Evolutionary conservation across 2,113 vertebrate genomes (phyloP).

Genomic region (Cyphomyrus discorhynchus): DNA sequence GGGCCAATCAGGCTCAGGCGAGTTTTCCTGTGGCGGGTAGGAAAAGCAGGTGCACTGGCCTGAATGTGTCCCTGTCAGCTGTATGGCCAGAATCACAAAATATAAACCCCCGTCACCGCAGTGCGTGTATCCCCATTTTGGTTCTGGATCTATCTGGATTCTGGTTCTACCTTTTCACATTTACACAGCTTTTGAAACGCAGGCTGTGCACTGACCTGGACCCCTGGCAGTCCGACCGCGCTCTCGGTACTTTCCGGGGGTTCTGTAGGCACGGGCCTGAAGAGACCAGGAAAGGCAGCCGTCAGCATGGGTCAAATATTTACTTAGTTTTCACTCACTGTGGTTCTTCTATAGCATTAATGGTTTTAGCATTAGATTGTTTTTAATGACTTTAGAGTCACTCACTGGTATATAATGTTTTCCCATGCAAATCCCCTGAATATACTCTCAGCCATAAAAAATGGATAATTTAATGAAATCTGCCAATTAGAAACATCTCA

Average conservation of each 20-base stretch:
- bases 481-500: background rate
- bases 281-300: background rate
- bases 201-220: background rate
- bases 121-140: background rate
- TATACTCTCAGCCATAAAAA: background rate
- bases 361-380: background rate
- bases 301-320: background rate
- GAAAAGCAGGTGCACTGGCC: background rate
- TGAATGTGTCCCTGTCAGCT: background rate
- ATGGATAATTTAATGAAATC: background rate
- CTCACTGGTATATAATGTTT: background rate
- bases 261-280: background rate
- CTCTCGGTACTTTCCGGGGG: background rate
- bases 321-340: background rate
- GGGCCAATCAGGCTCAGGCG: background rate
- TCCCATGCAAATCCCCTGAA: background rate
- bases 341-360: background rate
- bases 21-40: background rate
- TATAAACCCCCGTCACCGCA: background rate
- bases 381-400: background rate
- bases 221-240: background rate
- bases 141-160: background rate
- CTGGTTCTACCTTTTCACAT: background rate
- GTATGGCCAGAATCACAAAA: background rate
- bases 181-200: background rate